Evolutionary conservation across 1,140 invertebrate genomes (phyloP), one percentile per base, ranked within the genome.

Genomic region (Helicoverpa armigera): DNA sequence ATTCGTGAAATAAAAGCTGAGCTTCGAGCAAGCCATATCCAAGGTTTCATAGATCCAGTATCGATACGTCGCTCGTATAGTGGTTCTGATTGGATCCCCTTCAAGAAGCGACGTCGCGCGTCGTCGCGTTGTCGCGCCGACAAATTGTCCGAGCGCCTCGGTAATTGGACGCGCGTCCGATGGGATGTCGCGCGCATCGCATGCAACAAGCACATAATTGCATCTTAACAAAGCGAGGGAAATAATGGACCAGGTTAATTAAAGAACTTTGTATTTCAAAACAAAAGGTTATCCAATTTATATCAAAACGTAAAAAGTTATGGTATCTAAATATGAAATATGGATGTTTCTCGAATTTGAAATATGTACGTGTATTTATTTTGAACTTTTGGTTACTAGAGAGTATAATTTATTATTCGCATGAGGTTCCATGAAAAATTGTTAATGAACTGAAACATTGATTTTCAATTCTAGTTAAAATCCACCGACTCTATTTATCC

Each of bases 31-130:
- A 5, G 35, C 53, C 72, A 16, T 48, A 50, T 74, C 72, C 56
- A 74, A 9, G 29, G 9, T 43, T 53, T 63, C 58, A 0, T 29
- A 29, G 0, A 3, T 76, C 48, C 13, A 14, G 4, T 29, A 29
- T 63, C 74, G 60, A 76, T 76, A 76, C 23, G 35, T 61, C 72
- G 43, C 74, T 18, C 35, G 74, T 76, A 76, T 53, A 76, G 74
- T 76, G 60, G 16, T 51, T 23, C 43, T 76, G 74, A 76, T 76
- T 76, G 74, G 74, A 76, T 76, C 43, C 74, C 31, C 63, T 51
- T 70, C 74, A 63, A 63, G 74, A 51, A 60, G 74, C 35, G 43
- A 10, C 67, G 65, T 69, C 58, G 56, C 74, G 54, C 54, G 72
- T 61, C 12, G 23, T 63, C 60, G 43, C 74, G 56, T 43, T 43